Conservation (phyloP, 1,140 invertebrate species). For the Pentalonia nigronervosa region DNA sequence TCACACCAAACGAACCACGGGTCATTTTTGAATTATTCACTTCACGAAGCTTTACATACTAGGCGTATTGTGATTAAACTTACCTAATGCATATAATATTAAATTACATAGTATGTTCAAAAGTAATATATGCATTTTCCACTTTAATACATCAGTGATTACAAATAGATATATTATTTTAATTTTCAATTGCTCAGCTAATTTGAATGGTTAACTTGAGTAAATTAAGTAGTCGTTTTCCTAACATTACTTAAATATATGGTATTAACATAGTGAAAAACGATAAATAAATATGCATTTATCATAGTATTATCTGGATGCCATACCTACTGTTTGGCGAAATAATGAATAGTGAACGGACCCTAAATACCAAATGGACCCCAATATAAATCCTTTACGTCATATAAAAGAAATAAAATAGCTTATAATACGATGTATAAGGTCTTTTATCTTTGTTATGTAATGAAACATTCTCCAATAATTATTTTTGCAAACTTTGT, state of each 20-base stretch:
- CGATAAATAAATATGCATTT: neutral
- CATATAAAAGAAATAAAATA: neutral
- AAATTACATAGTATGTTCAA: neutral
- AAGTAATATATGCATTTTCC: neutral
- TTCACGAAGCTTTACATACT: neutral
- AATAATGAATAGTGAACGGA: constrained; percentile 2
- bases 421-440: neutral
- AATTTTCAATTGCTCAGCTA: neutral
- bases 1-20: constrained; percentile 8
- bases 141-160: neutral
- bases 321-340: neutral
- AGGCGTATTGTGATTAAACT: neutral
- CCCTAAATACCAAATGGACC: neutral
- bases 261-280: neutral
- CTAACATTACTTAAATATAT: neutral
- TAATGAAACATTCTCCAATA: neutral
- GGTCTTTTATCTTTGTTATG: neutral
- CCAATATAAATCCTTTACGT: neutral
- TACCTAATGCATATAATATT: neutral
- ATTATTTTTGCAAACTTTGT: neutral
- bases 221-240: neutral
- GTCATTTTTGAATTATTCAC: constrained; percentile 16
- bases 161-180: neutral
- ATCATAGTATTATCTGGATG: neutral
- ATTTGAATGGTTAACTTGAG: neutral